A percentile compares a stretch with the other conserved stretches of the same genome.
These are phyloP conservation scores for Trematocara marginatum DNA, from an alignment of 2,113 vertebrate species.

Conservation along the genomic window DNA sequence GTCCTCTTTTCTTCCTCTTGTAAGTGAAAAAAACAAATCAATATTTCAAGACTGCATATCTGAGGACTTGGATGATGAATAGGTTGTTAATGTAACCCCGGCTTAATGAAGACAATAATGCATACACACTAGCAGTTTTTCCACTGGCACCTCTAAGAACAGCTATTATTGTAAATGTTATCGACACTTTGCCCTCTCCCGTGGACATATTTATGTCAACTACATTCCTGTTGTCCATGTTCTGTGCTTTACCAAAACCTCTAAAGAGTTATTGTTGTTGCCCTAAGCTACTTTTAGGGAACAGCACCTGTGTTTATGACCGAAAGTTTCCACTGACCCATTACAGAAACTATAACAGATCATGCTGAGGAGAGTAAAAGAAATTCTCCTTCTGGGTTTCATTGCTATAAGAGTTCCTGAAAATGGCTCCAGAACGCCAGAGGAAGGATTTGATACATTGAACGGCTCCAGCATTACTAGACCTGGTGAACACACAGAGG, in stretches of 20 bases:
- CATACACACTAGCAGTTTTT: not conserved
- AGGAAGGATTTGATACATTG: not conserved
- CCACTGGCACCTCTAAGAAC: not conserved
- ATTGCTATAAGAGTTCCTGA: not conserved
- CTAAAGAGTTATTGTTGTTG: not conserved
- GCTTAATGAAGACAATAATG: not conserved
- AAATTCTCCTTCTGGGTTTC: not conserved
- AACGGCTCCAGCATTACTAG: not conserved
- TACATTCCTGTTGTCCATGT: not conserved
- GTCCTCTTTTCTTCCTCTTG: not conserved
- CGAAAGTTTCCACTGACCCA: not conserved
- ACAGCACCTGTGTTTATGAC: not conserved
- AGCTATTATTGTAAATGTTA: slow-evolving; percentile 16
- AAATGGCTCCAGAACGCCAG: not conserved
- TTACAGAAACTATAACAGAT: not conserved
- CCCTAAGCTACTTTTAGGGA: not conserved
- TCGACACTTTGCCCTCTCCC: not conserved
- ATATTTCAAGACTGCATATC: not conserved
- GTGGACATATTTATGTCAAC: slow-evolving; percentile 25
- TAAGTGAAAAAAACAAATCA: not conserved
- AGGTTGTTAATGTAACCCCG: not conserved
- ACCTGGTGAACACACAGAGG: not conserved
- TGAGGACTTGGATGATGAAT: not conserved
- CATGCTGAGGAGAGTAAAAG: not conserved
- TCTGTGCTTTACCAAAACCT: slow-evolving; percentile 2